Conservation (phyloP, 2,113 vertebrate species). For the Nothoprocta perdicaria region DNA sequence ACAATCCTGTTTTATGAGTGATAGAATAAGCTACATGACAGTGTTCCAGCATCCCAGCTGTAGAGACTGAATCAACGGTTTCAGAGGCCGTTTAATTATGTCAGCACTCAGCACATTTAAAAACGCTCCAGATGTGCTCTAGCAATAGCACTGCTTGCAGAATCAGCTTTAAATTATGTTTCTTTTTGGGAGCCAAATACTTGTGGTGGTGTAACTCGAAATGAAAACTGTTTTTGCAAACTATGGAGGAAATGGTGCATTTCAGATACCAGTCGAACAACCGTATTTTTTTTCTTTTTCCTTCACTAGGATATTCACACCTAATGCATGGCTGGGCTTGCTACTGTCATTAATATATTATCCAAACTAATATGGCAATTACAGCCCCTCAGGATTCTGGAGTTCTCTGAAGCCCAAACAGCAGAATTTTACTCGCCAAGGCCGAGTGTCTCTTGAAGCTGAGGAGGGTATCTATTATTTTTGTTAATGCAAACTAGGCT, state of each 20-base stretch:
- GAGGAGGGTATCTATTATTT: background rate
- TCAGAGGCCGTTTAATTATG: conserved; percentile 9
- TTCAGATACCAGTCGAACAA: background rate
- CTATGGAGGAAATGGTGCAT: background rate
- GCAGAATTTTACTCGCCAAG: background rate
- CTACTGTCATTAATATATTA: background rate
- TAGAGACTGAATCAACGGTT: conserved; percentile 5
- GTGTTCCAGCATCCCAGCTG: conserved; percentile 8
- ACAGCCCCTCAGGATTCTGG: background rate
- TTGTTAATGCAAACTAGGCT: background rate
- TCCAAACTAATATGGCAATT: background rate
- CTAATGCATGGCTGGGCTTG: rapidly evolving
- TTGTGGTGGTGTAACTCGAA: background rate
- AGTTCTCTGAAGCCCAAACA: background rate
- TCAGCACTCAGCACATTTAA: conserved; percentile 42
- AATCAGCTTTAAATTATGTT: conserved; percentile 16
- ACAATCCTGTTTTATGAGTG: conserved; percentile 10
- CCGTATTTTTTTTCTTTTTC: background rate
- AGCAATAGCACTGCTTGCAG: conserved; percentile 24
- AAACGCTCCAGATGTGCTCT: conserved; percentile 36
- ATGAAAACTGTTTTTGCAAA: conserved; percentile 4
- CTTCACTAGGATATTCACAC: background rate
- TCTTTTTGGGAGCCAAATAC: conserved; percentile 29
- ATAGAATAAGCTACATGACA: background rate
- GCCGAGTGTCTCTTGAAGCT: background rate